Percentiles rank a stretch among this genome's conserved stretches.
phyloP scores from a whole-genome alignment of 2,113 vertebrate species.

The Tretioscincus oriximinensis region DNA sequence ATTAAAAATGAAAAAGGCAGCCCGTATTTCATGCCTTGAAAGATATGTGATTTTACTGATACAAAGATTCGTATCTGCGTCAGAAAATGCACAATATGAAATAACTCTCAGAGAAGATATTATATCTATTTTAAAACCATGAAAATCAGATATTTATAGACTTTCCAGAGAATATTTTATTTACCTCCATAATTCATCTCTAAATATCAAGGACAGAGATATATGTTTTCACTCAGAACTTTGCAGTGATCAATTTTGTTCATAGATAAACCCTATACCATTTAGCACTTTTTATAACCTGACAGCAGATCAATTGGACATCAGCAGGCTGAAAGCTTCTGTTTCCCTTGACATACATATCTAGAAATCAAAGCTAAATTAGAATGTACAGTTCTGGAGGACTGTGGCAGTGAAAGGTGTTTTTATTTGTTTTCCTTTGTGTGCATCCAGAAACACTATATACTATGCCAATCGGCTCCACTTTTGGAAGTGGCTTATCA shows the following conservation, averaged over 20 bases:
- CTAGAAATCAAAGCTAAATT: slow-evolving; percentile 3
- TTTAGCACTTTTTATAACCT: slow-evolving; percentile 21
- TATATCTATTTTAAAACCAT: background rate
- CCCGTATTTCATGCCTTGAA: background rate
- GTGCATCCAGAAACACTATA: background rate
- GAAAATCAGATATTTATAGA: slow-evolving; percentile 30
- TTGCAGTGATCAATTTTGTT: slow-evolving; percentile 29
- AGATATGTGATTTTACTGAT: background rate
- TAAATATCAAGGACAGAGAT: slow-evolving; percentile 7
- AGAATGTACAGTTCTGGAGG: background rate
- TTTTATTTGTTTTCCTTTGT: background rate
- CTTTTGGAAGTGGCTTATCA: background rate
- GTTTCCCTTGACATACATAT: slow-evolving; percentile 3
- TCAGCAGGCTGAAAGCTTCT: background rate
- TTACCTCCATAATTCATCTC: slow-evolving; percentile 19
- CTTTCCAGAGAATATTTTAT: slow-evolving; percentile 17
- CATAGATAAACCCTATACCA: slow-evolving; percentile 3
- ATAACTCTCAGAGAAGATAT: slow-evolving; percentile 1
- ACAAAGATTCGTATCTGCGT: background rate
- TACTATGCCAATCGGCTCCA: background rate
- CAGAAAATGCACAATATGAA: background rate
- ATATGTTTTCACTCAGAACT: slow-evolving; percentile 6
- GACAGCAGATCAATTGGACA: slow-evolving; percentile 22
- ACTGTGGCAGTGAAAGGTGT: background rate
- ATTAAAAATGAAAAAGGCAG: background rate